phyloP scores from a whole-genome alignment of 2,113 vertebrate genomes.

The Micronisus gabar region DNA sequence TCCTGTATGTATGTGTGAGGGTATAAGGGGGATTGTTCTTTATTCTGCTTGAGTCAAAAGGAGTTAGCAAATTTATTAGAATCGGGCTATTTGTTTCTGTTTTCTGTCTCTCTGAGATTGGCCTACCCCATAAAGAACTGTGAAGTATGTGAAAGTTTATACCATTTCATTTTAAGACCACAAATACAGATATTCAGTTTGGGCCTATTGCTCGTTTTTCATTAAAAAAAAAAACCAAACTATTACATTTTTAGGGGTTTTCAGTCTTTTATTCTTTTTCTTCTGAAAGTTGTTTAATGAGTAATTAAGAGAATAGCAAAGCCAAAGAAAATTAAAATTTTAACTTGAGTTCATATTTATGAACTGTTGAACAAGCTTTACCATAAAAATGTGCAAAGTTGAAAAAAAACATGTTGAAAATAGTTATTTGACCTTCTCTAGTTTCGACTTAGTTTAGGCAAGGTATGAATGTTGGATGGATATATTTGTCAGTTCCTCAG shows the following conservation, averaged over 20 bases:
- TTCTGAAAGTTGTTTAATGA: background rate
- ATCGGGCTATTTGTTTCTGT: background rate
- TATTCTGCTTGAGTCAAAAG: background rate
- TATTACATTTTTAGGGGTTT: rapidly evolving
- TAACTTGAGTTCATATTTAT: background rate
- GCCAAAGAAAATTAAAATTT: background rate
- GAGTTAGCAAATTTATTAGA: background rate
- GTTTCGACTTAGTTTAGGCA: background rate
- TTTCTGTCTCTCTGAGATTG: background rate
- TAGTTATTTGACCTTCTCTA: background rate
- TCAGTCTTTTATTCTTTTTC: background rate
- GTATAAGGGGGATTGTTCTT: background rate
- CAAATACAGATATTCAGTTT: background rate
- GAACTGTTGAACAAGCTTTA: background rate
- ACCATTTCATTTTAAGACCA: background rate
- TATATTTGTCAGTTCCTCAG: background rate
- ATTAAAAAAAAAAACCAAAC: background rate
- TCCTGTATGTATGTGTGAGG: background rate
- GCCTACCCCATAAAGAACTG: background rate
- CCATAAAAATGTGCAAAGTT: background rate
- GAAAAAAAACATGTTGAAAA: background rate
- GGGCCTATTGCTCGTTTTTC: background rate
- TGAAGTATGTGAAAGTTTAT: background rate
- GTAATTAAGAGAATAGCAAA: background rate
- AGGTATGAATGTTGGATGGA: background rate